These are phyloP conservation scores for Intellagama lesueurii DNA, from an alignment of 2,797 vertebrate genomes.

Conservation along the genomic window DNA sequence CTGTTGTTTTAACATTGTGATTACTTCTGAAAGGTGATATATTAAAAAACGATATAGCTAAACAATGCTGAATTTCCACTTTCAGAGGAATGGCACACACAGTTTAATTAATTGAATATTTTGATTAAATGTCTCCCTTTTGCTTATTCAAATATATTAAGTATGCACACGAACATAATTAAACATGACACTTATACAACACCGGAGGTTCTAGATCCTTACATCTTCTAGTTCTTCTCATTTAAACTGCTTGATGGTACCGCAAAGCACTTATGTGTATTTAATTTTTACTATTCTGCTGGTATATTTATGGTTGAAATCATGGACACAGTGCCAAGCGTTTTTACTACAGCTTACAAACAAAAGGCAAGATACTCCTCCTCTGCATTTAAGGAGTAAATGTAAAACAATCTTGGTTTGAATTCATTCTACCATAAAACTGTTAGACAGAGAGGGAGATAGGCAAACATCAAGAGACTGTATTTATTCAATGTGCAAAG, in stretches of 20 bases:
- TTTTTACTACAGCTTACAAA: slow-evolving; percentile 11
- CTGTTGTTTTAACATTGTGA: no score
- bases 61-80: no score
- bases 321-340: background rate
- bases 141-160: no score
- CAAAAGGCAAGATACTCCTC: background rate
- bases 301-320: slow-evolving; percentile 36
- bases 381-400: slow-evolving; percentile 4
- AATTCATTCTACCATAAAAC: background rate
- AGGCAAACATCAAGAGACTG: background rate
- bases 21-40: no score
- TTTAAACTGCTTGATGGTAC: background rate
- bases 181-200: background rate
- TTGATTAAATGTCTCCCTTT: no score
- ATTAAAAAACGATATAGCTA: no score
- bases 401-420: background rate
- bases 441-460: background rate
- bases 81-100: no score
- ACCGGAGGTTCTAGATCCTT: background rate
- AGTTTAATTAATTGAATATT: no score
- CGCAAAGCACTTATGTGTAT: background rate
- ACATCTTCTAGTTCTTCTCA: background rate
- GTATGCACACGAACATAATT: background rate
- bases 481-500: slow-evolving; percentile 23
- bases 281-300: slow-evolving; percentile 34